Base-by-base conservation (phyloP, 2,113 vertebrate species). In the Tetraodon nigroviridis region DNA sequence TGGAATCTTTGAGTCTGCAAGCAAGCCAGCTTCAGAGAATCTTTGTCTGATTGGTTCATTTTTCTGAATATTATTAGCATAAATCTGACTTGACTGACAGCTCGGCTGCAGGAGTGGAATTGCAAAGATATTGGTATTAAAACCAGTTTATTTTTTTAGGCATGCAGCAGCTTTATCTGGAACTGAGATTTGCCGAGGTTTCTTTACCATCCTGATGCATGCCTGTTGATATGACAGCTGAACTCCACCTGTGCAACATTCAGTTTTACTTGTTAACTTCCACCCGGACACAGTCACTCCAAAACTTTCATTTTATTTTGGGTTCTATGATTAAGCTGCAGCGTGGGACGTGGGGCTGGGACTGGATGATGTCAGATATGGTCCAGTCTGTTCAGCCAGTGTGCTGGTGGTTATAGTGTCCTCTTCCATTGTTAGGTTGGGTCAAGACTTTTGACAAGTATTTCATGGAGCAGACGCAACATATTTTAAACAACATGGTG, bases 381-480 rank as follows among this genome's bases (percentile, higher is more conserved):
- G n/a, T 32, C 56, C 60, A 54, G 17, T 37, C 48, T 22, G 42
- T 57, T 58, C 10, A 51, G 45, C 11, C 57, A 56, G 58, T 61
- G 48, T 18, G 27, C 58, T 46, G 46, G 37, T 8, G 22, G 46
- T 54, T 40, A 6, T 14, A 32, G 51, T 29, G 37, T 67, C 21
- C 12, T 22, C 40, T 52, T 69, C 29, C 70, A 20, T 61, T 71
- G 15, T 20, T 81, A 98, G 97, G 97, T 73, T 99, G 97, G 97
- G 78, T 99, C 84, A 99, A 99, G 89, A 99, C 97, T n/a, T 99
- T 98, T 24, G 96, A 99, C 83, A 98, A 98, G 85, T 99, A 99
- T 85, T 99, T 94, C 87, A 86, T 84, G 0, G 97, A 99, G 85
- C 97, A 99, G 90, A 99, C 96, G 0, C 95, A 98, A 67, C 96